Conservation (phyloP, 2,113 vertebrate genomes). For the Xiphorhynchus elegans region DNA sequence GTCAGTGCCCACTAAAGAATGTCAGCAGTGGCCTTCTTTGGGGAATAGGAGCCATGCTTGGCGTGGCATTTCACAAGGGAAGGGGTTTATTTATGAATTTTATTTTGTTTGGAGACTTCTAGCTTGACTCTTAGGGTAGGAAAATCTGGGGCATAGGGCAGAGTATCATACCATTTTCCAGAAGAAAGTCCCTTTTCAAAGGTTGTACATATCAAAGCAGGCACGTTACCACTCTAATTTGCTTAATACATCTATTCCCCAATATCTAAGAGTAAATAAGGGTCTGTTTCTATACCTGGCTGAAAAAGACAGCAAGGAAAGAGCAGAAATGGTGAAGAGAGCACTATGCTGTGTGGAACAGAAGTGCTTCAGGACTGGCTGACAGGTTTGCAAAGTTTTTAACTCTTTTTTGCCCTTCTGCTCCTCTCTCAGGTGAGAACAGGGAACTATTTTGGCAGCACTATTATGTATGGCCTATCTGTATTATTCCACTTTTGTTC, state of each 20-base stretch:
- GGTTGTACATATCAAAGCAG: background rate
- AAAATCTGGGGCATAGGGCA: background rate
- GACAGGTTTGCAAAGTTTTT: background rate
- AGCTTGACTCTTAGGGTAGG: background rate
- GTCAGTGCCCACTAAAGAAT: background rate
- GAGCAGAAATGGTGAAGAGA: background rate
- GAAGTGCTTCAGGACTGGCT: background rate
- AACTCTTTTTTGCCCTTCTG: background rate
- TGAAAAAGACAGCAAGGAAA: background rate
- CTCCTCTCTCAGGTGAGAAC: background rate
- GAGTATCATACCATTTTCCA: background rate
- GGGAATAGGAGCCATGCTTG: background rate
- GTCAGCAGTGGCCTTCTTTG: background rate
- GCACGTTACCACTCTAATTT: background rate
- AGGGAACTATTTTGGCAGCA: background rate
- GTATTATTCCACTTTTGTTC: background rate
- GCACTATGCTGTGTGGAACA: background rate
- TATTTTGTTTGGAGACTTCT: background rate
- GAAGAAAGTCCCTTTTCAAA: background rate
- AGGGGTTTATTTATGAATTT: background rate
- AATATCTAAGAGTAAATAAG: background rate
- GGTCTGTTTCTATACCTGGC: background rate
- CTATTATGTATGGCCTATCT: background rate
- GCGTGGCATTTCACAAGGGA: background rate
- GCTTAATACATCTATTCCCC: background rate